These are phyloP conservation scores for Cromileptes altivelis DNA, from an alignment of 2,113 vertebrate species.

Conservation along the genomic window DNA sequence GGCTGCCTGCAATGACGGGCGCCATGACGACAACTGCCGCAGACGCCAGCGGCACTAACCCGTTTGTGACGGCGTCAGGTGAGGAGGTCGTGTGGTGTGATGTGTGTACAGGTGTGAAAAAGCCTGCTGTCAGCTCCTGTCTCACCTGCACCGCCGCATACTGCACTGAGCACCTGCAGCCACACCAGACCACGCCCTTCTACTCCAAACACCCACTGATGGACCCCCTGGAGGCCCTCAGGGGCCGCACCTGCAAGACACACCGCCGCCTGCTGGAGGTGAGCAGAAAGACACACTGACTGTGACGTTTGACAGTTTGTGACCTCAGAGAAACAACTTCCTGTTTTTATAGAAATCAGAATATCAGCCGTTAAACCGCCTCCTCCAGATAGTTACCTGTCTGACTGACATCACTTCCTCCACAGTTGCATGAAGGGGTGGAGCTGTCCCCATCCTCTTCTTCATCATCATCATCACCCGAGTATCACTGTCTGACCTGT, in stretches of 20 bases:
- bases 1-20: fast-evolving
- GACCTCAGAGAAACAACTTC: too few species aligned
- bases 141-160: conserved; percentile 86
- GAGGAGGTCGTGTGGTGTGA: conserved; percentile 78
- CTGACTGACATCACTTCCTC: too few species aligned
- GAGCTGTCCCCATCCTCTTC: too few species aligned
- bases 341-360: too few species aligned
- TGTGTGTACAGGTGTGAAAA: conserved; percentile 81
- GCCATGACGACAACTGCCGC: fast-evolving
- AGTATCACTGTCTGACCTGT: too few species aligned
- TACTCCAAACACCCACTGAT: conserved; percentile 81
- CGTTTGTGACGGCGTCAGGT: neutral
- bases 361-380: too few species aligned
- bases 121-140: conserved; percentile 80
- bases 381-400: too few species aligned
- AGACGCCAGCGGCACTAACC: neutral
- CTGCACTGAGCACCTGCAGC: conserved; percentile 78
- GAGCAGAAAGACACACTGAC: neutral
- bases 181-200: conserved; percentile 71
- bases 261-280: conserved; percentile 84
- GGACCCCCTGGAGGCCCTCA: conserved; percentile 80
- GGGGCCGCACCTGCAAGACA: conserved; percentile 75
- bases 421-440: too few species aligned
- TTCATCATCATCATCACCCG: too few species aligned
- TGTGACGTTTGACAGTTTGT: too few species aligned